Evolutionary conservation across 2,888 invertebrate genomes (phyloP).

Genomic region (Phalera bucephala): DNA sequence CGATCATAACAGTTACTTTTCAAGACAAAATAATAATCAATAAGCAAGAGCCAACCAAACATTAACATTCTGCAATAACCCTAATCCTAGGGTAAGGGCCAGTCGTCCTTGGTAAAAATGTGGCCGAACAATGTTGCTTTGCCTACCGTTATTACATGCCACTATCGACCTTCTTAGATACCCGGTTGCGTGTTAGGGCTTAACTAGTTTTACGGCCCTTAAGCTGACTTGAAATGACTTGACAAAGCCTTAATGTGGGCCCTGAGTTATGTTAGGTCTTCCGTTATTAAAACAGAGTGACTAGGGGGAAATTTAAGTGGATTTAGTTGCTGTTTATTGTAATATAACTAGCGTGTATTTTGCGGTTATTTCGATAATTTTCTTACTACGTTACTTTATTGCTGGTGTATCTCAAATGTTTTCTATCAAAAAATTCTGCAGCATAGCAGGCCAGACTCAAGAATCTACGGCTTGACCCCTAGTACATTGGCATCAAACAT

Average conservation of each 20-base stretch:
- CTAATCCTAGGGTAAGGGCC: conserved; percentile 6
- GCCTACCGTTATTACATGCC: conserved; percentile 12
- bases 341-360: too few species aligned
- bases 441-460: too few species aligned
- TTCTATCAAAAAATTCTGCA: too few species aligned
- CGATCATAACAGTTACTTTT: too few species aligned
- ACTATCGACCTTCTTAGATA: conserved; percentile 25
- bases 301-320: neutral
- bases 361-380: too few species aligned
- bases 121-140: conserved; percentile 11
- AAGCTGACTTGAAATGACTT: conserved; percentile 24
- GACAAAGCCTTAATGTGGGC: conserved; percentile 4
- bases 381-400: too few species aligned
- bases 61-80: conserved; percentile 7
- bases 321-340: too few species aligned
- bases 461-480: too few species aligned
- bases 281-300: neutral
- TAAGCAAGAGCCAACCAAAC: too few species aligned
- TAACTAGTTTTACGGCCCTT: conserved; percentile 17
- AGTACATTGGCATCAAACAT: too few species aligned
- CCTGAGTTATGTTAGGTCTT: conserved; percentile 1
- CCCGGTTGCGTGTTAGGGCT: conserved; percentile 27
- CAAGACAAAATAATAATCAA: too few species aligned
- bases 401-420: too few species aligned
- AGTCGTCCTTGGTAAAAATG: conserved; percentile 21